A percentile compares a stretch with the other conserved stretches of the same genome.
phyloP scores from a whole-genome alignment of 2,113 vertebrate genomes.

The Meles meles region DNA sequence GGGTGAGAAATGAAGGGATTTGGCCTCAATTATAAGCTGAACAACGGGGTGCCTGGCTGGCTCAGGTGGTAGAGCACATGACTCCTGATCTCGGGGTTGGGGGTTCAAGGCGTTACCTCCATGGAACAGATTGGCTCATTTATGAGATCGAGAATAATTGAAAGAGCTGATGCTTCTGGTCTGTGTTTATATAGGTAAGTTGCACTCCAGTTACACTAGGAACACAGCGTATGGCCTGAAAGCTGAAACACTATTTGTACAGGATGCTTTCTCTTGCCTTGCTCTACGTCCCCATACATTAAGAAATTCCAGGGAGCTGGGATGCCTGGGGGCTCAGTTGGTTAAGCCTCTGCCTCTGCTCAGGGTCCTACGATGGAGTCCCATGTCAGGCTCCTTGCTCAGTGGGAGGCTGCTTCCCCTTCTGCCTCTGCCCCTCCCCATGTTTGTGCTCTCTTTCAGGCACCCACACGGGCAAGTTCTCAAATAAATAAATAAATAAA shows the following conservation, averaged over 20 bases:
- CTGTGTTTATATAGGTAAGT: constrained; percentile 40
- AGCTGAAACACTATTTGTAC: constrained; percentile 52
- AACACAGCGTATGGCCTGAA: neutral
- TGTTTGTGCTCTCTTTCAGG: no score
- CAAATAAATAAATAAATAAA: no score
- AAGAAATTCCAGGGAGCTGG: constrained; percentile 51
- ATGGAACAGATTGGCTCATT: constrained; percentile 82
- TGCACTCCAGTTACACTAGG: neutral
- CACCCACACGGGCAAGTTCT: no score
- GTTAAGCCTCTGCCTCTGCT: no score
- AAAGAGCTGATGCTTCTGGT: neutral
- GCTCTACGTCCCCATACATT: constrained; percentile 64
- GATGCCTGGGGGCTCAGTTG: no score
- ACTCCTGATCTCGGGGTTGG: neutral
- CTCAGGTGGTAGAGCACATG: neutral
- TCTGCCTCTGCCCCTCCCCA: no score
- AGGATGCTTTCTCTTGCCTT: constrained; percentile 60
- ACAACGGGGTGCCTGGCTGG: neutral
- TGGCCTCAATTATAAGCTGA: neutral
- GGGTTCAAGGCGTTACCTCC: constrained; percentile 83
- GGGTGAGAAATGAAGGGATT: neutral
- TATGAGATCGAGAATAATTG: neutral
- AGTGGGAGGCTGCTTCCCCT: no score
- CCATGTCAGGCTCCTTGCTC: no score
- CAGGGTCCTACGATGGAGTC: no score